A percentile compares a stretch with the other conserved stretches of the same genome.
These are phyloP conservation scores for Clitarchus hookeri DNA, from an alignment of 2,888 invertebrate genomes.

Conservation along the genomic window DNA sequence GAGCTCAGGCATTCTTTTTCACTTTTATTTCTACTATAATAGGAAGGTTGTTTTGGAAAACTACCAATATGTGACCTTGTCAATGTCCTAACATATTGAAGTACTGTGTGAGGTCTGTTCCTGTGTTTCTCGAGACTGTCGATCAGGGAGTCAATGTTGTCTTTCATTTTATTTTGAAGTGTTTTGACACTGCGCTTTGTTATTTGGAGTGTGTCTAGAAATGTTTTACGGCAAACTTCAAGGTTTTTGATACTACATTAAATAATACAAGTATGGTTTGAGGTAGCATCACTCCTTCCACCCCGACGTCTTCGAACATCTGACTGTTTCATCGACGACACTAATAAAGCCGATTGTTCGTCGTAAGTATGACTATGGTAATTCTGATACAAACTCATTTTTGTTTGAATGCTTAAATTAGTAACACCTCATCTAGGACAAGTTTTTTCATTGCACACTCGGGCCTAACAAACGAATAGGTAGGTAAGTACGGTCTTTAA, in stretches of 20 bases:
- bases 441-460: neutral
- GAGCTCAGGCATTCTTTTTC: neutral
- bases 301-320: neutral
- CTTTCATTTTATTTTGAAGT: constrained; percentile 23
- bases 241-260: neutral
- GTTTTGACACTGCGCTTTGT: neutral
- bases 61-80: neutral
- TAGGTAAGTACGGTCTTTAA: neutral
- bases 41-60: constrained; percentile 17
- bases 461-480: neutral
- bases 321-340: neutral
- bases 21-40: constrained; percentile 21
- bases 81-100: neutral
- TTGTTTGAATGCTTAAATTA: neutral
- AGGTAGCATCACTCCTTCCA: neutral
- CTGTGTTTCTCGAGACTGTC: neutral
- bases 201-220: neutral
- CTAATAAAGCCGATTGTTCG: neutral
- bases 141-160: neutral
- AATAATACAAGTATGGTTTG: neutral
- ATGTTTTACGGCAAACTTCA: neutral
- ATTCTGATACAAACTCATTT: neutral
- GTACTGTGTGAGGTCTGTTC: neutral
- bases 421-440: neutral
- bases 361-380: neutral